Conservation (phyloP, 53 echinoderm and acorn worm species). For the Mesocentrotus franciscanus region DNA sequence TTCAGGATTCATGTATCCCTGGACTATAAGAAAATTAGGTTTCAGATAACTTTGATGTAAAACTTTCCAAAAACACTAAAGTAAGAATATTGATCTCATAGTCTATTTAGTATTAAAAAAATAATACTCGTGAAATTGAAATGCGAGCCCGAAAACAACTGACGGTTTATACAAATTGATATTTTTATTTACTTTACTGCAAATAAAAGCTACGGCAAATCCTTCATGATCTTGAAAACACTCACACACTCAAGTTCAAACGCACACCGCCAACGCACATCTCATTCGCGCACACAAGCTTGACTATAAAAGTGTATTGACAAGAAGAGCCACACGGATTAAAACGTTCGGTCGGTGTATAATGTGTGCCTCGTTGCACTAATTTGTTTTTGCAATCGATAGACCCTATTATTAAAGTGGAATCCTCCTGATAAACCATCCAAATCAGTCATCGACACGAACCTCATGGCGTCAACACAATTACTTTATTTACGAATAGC, state of each 20-base stretch:
- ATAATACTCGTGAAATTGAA: too few relatives aligned
- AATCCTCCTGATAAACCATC: not conserved
- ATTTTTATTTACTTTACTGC: too few relatives aligned
- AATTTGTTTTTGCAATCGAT: constrained; percentile 47
- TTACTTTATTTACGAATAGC: not conserved
- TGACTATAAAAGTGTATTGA: not conserved
- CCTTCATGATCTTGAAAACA: not conserved
- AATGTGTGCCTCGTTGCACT: not conserved
- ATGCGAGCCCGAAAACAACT: too few relatives aligned
- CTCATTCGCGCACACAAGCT: not conserved
- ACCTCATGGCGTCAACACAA: not conserved
- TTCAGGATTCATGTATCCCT: not conserved
- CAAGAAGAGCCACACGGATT: not conserved
- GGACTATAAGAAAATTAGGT: not conserved
- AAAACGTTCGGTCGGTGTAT: not conserved
- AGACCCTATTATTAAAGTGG: constrained; percentile 7
- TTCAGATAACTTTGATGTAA: not conserved
- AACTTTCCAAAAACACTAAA: too few relatives aligned
- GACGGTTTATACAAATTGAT: too few relatives aligned
- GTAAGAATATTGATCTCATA: too few relatives aligned
- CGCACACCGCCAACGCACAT: not conserved
- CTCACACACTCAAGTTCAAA: not conserved
- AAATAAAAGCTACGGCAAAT: not conserved
- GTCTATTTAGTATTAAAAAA: too few relatives aligned
- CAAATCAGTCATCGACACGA: not conserved